phyloP scores from a whole-genome alignment of 2,888 invertebrate species.

The Tuta absoluta region DNA sequence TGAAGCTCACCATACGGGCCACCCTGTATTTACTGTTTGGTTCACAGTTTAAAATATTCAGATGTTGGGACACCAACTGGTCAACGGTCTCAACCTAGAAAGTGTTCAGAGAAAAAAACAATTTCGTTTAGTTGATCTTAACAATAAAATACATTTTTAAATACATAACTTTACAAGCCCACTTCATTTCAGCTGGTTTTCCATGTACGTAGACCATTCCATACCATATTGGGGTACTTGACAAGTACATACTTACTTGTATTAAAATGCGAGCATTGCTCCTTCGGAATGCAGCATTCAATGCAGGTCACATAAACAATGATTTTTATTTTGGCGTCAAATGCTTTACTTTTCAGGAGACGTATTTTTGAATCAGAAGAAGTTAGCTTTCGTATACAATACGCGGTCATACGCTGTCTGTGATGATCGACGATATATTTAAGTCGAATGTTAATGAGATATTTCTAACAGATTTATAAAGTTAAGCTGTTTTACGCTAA shows the following conservation, averaged over 20 bases:
- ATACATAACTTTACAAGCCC: background rate
- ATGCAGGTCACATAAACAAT: constrained; percentile 14
- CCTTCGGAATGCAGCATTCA: background rate
- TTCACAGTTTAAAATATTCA: too few species aligned
- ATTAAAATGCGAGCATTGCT: background rate
- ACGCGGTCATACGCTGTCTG: too few species aligned
- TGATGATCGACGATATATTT: too few species aligned
- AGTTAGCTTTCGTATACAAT: too few species aligned
- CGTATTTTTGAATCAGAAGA: background rate
- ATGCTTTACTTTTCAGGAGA: constrained; percentile 9
- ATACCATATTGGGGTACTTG: too few species aligned
- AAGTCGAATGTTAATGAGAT: too few species aligned
- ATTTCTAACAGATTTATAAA: too few species aligned
- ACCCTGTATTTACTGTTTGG: too few species aligned
- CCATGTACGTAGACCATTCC: background rate
- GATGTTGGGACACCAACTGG: too few species aligned
- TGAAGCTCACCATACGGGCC: too few species aligned
- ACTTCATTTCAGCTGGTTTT: background rate
- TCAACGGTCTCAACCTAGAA: background rate
- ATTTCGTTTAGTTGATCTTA: too few species aligned
- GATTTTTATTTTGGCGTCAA: constrained; percentile 9
- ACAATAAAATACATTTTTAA: background rate
- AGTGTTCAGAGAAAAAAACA: background rate
- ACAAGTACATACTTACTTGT: background rate
- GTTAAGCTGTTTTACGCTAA: too few species aligned